Evolutionary conservation across 2,797 vertebrate species (phyloP), one percentile per base, ranked within the genome.

Genomic region (Aeoliscus strigatus): DNA sequence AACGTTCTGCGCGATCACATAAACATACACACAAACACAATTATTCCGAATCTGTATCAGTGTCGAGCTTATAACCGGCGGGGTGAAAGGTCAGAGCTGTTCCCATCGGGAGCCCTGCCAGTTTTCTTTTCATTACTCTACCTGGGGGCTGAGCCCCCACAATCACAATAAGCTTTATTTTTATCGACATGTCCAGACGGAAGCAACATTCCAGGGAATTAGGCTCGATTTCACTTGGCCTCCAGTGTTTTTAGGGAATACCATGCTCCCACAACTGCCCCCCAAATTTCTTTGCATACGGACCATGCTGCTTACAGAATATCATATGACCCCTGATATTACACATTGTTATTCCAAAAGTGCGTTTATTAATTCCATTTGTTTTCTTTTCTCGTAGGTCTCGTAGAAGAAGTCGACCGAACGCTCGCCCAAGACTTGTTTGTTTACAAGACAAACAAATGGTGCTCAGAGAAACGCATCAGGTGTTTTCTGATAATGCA

Each of bases 151-250:
- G 60, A 75, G 77, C 70, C 73, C 57, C 63, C 75, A 64, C 79
- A 80, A 83, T 86, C 78, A 81, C 82, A 86, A 85, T 80, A 85
- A 85, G 77, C 80, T 80, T 81, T 79, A 81, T 84, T 81, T 86
- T 82, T 83, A 86, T 82, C 72, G 60, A 73, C 78, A 60, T 78
- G 74, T 74, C 78, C 80, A 77, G 73, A 79, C 79, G 80, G 84
- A 86, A 81, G 78, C 56, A 12, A 79, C 82, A 87, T 88, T 87
- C 86, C 86, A 74, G 70, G 79, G 84, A 83, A 86, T 88, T 88
- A 88, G 83, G 82, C 79, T 88, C 84, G 64, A 67, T 87, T 86
- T 85, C 85, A 83, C 73, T 76, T 77, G 74, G 78, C 84, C 82
- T 79, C 72, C 69, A 81, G 85, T 82, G 74, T 77, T 85, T 84